Evolutionary conservation across 2,888 invertebrate genomes (phyloP), one percentile per base, ranked within the genome.

Genomic region (Poecilobothrus nobilitatus): DNA sequence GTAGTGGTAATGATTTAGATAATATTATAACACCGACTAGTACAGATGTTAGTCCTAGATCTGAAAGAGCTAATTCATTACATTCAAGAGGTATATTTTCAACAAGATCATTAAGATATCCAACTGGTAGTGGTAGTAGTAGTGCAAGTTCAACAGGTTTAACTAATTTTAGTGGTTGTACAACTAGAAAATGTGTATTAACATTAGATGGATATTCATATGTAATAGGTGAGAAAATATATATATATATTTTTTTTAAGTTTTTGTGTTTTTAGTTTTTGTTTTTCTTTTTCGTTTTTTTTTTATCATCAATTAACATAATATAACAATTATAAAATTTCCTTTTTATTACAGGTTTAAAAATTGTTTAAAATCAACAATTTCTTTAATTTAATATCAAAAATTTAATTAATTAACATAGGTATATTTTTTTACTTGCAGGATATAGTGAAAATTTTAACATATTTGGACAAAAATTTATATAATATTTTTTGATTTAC

Each of bases 161-260:
- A 82, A 27, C 68, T 15, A 80, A 83, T 73, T 83, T 83, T 37
- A 80, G 84, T 69, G 85, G 86, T 72, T 83, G 86, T 75, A 87
- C 87, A 71, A 85, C 90, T 33, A 85, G 90, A 78, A 90, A 90
- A 83, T 93, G 92, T 84, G 89, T 92, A 72, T 87, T 92, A 73
- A 91, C 91, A 66, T 85, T 93, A 74, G 92, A 92, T 80, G 92
- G 92, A 76, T 92, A 92, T 84, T 91, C 90, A 73, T 93, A 93
- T 83, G 91, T 92, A 76, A 93, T 93, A 84, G 92, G 93, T 92
- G 83, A 88, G 89, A 84, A 0, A n/a, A n/a, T n/a, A n/a, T n/a
- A n/a, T n/a, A n/a, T n/a, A n/a, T 18, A 12, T n/a, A 12, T 44
- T 37, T 3, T 53, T 3, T 12, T 27, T 27, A 4, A 27, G 27